A percentile compares a stretch with the other conserved stretches of the same genome.
Evolutionary conservation across 2,797 vertebrate genomes (phyloP).

Genomic region (Aythya fuligula): DNA sequence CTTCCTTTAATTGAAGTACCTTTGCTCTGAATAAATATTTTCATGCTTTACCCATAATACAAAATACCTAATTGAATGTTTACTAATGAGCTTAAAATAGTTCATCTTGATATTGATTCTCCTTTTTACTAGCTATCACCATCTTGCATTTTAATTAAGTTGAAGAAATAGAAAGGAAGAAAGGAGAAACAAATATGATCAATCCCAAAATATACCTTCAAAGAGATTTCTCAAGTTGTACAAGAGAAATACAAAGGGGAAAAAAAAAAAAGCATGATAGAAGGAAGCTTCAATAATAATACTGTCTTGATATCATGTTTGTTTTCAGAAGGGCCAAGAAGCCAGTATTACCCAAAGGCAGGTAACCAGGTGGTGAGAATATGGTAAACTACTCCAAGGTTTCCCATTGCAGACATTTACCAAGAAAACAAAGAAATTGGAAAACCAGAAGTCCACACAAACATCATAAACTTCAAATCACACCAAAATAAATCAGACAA

Average conservation of each 20-base stretch:
- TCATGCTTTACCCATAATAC: background rate
- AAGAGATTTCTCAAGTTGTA: background rate
- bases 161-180: background rate
- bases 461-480: background rate
- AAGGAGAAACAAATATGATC: background rate
- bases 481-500: background rate
- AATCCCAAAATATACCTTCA: background rate
- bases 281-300: background rate
- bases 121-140: background rate
- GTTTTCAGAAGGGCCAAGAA: background rate
- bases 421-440: background rate
- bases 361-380: background rate
- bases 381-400: background rate
- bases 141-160: conserved; percentile 8
- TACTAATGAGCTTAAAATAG: conserved; percentile 11
- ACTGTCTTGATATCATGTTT: background rate
- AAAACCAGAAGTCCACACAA: background rate
- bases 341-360: background rate
- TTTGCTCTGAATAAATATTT: conserved; percentile 14
- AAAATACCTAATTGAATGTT: background rate
- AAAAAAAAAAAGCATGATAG: background rate
- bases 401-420: background rate
- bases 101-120: background rate
- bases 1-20: background rate
- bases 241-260: background rate